Evolutionary conservation across 2,113 vertebrate species (phyloP).

Genomic region (Tangachromis dhanisi): DNA sequence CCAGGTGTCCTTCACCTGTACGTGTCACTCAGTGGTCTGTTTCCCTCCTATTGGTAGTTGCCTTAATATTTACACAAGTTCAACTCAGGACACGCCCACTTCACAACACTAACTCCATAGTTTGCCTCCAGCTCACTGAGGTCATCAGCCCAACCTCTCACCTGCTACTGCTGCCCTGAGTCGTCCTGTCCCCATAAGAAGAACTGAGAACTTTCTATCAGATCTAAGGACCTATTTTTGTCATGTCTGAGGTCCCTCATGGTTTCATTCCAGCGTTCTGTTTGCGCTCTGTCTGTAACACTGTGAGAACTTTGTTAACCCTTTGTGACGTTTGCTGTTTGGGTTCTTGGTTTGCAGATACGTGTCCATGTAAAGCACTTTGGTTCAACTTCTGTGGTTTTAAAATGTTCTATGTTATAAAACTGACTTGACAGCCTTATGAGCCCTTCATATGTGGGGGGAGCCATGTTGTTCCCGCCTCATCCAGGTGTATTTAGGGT

Average conservation of each 20-base stretch:
- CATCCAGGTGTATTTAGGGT: background rate
- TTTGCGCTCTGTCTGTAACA: accelerated
- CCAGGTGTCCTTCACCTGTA: background rate
- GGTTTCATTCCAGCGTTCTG: background rate
- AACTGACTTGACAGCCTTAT: background rate
- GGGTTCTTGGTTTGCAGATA: background rate
- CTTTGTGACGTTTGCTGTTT: background rate
- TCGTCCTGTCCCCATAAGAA: accelerated
- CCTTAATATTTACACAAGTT: accelerated
- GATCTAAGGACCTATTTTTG: background rate
- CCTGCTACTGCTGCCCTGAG: accelerated
- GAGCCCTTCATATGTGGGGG: background rate
- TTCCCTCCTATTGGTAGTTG: background rate
- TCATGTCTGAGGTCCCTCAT: accelerated
- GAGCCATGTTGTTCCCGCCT: background rate
- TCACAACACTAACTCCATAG: background rate
- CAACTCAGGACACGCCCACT: background rate
- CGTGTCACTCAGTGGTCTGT: background rate
- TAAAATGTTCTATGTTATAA: background rate
- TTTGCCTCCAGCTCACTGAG: accelerated
- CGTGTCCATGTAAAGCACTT: background rate
- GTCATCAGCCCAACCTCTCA: background rate
- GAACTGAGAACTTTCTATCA: background rate
- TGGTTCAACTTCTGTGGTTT: background rate
- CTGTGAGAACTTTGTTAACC: background rate